Evolutionary conservation across 2,888 invertebrate species (phyloP), one percentile per base, ranked within the genome.

Genomic region (Xestia rhomboidea): DNA sequence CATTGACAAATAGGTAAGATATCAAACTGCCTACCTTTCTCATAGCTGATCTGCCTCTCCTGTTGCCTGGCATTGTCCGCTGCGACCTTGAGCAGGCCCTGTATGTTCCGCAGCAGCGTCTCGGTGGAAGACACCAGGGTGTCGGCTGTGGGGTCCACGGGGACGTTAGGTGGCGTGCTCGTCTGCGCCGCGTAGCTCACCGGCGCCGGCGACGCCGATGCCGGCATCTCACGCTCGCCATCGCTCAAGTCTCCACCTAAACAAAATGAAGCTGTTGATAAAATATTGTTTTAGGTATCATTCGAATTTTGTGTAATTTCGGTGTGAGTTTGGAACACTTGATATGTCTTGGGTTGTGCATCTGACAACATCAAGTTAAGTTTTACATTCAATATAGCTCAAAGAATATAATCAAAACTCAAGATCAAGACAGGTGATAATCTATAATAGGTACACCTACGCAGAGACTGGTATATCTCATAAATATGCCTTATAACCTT

Each of bases 61-160:
- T 99, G 99, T 93, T 99, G 99, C 90, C 99, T 97, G 75, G 99
- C 99, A 96, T 99, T 99, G 95, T 99, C 99, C 4, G 99, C 99
- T n/a, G 99, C 99, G 82, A 99, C 99, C 96, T 99, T 99, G 84
- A 99, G 97, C 86, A 99, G 97, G 73, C 99, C 99, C 96, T 99
- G 99, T 92, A 99, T 99, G 95, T 99, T 99, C 92, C 99, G 97
- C 88, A 99, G 97, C 88, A 99, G 97, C 81, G 99, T 99, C 96
- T 99, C 99, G 79, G 99, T 99, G 91, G 99, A 99, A 86, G 98
- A 98, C 89, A 97, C 97, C 87, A 97, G 94, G 89, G 97, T 95
- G 89, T 97, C 97, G 4, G 96, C 95, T 38, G 93, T 94, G 88
- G 95, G 96, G 91, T 95, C 96, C n/a, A 95, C 96, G 78, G 93